Evolutionary conservation across 2,797 vertebrate genomes (phyloP), one percentile per base, ranked within the genome.

Genomic region (Rhynchonycteris naso): DNA sequence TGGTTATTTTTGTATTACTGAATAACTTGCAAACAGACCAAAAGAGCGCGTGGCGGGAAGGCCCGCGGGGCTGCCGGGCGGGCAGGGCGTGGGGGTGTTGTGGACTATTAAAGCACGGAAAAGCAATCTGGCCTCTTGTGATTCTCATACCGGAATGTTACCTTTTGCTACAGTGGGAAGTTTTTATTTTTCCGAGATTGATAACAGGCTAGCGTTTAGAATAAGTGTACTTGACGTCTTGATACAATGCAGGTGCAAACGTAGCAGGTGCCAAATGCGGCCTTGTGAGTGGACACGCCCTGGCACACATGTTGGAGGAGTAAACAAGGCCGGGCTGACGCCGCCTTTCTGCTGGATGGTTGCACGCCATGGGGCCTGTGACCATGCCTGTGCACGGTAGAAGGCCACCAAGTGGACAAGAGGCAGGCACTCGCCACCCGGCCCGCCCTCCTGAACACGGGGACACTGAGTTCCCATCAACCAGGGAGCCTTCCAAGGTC

Each of bases 1-100:
- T 72, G 74, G 88, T 96, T 96, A 97, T 97, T 97, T 97, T 97
- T 97, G 69, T 97, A 94, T 79, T 92, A 11, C 82, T 80, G 56
- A 50, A 96, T 95, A 81, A 82, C 83, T 90, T 88, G 91, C 90
- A 89, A 75, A 84, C 91, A 92, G 94, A 87, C 76, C 76, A 66
- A 81, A 85, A 85, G 71, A 74, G 26, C 12, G 15, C 9, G 59
- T 56, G 66, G 76, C 33, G 83, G 50, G 85, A 52, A 33, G 22
- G 75, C 75, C 54, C 1, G 21, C 12, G 12, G 52, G 54, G 52
- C n/a, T 33, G 6, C 43, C 8, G 43, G 43, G 43, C 43, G 43
- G 43, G 43, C 5, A 7, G 43, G 43, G 43, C 5, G 43, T 43
- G 43, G 43, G 43, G 75, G 68, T 12, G 6, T 58, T 33, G 47